A percentile compares a stretch with the other conserved stretches of the same genome.
Conservation (phyloP, 1,140 invertebrate genomes). For the Euwallacea fornicatus region DNA sequence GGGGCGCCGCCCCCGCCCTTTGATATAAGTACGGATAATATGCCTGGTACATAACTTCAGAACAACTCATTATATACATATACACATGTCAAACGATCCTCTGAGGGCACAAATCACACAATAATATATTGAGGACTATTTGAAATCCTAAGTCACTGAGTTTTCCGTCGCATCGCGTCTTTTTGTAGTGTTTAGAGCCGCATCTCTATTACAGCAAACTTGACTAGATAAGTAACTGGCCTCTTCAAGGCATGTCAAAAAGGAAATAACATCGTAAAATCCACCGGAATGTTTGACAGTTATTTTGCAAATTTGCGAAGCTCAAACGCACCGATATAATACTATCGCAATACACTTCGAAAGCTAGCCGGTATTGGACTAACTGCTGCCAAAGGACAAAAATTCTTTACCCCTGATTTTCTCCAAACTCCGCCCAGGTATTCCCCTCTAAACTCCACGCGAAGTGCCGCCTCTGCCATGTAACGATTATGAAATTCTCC, state of each 20-base stretch:
- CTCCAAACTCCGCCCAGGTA: constrained; percentile 35
- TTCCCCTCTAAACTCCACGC: constrained; percentile 30
- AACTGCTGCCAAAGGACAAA: constrained; percentile 42
- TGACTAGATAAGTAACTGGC: background rate
- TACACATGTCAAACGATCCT: constrained; percentile 43
- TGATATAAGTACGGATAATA: constrained; percentile 62
- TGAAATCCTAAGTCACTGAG: background rate
- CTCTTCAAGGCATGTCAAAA: background rate
- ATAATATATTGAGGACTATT: background rate
- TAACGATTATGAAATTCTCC: constrained; percentile 44
- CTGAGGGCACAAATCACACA: constrained; percentile 23
- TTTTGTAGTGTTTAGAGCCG: background rate
- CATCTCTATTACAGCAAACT: background rate
- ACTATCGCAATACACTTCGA: constrained; percentile 40
- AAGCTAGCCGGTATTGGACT: constrained; percentile 43
- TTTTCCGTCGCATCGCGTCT: constrained; percentile 9
- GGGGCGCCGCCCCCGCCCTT: constrained; percentile 54
- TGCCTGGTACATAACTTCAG: constrained; percentile 62
- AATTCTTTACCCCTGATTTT: constrained; percentile 45
- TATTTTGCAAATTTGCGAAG: too few species aligned
- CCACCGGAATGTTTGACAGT: too few species aligned
- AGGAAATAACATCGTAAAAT: too few species aligned
- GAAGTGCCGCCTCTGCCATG: constrained; percentile 37
- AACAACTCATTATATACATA: constrained; percentile 58
- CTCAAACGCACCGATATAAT: too few species aligned